phyloP scores from a whole-genome alignment of 1,140 invertebrate species.

The Drosophila sp. region DNA sequence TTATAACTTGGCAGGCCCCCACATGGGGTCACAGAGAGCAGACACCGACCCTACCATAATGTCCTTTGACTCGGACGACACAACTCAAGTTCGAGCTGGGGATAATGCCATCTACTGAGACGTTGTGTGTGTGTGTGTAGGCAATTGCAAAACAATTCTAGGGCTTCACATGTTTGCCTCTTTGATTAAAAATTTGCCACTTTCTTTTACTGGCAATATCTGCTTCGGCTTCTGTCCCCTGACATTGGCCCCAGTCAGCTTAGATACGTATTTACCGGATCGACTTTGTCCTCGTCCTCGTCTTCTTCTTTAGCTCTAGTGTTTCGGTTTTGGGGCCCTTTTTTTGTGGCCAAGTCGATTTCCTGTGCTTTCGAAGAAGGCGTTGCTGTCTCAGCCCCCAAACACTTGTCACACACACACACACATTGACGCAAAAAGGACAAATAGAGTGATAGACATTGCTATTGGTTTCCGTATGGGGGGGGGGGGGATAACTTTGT shows the following conservation, averaged over 20 bases:
- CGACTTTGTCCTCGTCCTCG: slow-evolving; percentile 16
- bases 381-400: slow-evolving; percentile 20
- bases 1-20: slow-evolving; percentile 32
- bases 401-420: slow-evolving; percentile 46
- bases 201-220: slow-evolving; percentile 52
- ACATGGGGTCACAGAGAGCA: slow-evolving; percentile 15
- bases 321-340: slow-evolving; percentile 47
- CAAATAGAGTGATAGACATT: slow-evolving; percentile 34
- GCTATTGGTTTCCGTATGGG: slow-evolving; percentile 57
- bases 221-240: slow-evolving; percentile 54
- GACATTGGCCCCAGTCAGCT: slow-evolving; percentile 56
- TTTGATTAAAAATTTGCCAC: slow-evolving; percentile 77
- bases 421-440: neutral
- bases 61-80: slow-evolving; percentile 27
- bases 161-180: slow-evolving; percentile 55
- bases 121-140: neutral
- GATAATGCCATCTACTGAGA: slow-evolving; percentile 26
- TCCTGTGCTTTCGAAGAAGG: slow-evolving; percentile 20
- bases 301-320: slow-evolving; percentile 50
- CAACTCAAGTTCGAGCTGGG: slow-evolving; percentile 31
- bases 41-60: slow-evolving; percentile 35
- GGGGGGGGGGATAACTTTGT: slow-evolving; percentile 60
- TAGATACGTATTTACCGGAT: slow-evolving; percentile 38
- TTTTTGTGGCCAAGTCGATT: slow-evolving; percentile 35
- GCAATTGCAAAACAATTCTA: slow-evolving; percentile 70